These are phyloP conservation scores for Rhinogobio ventralis DNA, from an alignment of 2,797 vertebrate species.

Conservation along the genomic window DNA sequence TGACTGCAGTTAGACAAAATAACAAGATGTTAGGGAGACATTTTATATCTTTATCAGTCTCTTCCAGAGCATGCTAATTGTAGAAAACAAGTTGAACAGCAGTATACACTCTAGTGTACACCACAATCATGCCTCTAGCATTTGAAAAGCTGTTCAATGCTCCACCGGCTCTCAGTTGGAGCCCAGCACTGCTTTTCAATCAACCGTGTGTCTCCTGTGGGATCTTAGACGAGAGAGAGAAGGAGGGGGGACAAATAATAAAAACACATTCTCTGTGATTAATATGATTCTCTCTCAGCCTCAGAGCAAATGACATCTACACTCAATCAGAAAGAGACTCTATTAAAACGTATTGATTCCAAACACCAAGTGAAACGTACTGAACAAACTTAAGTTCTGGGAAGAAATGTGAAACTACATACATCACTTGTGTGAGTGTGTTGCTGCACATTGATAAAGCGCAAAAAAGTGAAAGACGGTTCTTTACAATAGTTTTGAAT, in stretches of 20 bases:
- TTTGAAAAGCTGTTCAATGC: slow-evolving; percentile 47
- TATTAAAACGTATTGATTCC: slow-evolving; percentile 80
- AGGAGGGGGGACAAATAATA: slow-evolving; percentile 68
- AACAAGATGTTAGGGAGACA: neutral
- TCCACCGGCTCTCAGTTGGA: slow-evolving; percentile 37
- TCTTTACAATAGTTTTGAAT: neutral
- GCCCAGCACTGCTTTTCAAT: slow-evolving; percentile 48
- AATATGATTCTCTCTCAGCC: slow-evolving; percentile 70
- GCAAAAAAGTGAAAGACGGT: neutral
- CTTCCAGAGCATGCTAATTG: slow-evolving; percentile 25
- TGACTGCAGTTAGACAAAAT: neutral
- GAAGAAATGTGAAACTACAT: neutral
- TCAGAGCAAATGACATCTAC: slow-evolving; percentile 67
- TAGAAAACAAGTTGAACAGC: neutral
- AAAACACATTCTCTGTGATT: slow-evolving; percentile 75
- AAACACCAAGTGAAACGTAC: slow-evolving; percentile 38
- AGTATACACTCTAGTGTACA: slow-evolving; percentile 31
- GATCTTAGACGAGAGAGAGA: slow-evolving; percentile 43
- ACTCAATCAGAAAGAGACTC: slow-evolving; percentile 77
- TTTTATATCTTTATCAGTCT: slow-evolving; percentile 17
- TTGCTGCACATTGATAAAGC: neutral
- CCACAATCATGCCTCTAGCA: slow-evolving; percentile 23
- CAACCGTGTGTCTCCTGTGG: slow-evolving; percentile 52
- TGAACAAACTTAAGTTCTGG: slow-evolving; percentile 10
- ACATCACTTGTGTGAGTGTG: neutral